Evolutionary conservation across 2,113 vertebrate species (phyloP).

Genomic region (Embiotoca jacksoni): DNA sequence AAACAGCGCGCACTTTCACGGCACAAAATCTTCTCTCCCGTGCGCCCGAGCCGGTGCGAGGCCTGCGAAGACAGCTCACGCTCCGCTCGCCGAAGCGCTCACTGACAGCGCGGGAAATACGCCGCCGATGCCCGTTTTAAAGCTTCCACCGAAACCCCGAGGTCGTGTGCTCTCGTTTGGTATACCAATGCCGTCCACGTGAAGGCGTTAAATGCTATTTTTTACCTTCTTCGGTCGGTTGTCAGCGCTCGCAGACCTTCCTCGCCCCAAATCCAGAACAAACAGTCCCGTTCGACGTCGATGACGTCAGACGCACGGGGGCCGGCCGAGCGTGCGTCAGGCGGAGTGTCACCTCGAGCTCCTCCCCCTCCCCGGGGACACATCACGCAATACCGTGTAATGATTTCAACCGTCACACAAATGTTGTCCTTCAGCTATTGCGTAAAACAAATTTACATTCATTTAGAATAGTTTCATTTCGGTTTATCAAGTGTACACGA

Average conservation of each 20-base stretch:
- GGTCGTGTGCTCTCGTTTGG: constrained; percentile 7
- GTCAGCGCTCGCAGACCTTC: constrained; percentile 80
- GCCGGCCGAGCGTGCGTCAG: constrained; percentile 49
- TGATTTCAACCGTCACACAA: constrained; percentile 5
- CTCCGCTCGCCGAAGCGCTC: constrained; percentile 59
- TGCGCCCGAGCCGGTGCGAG: constrained; percentile 71
- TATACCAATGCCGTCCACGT: not conserved
- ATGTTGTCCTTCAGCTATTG: too few relatives aligned
- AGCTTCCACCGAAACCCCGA: not conserved
- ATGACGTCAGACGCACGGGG: constrained; percentile 81
- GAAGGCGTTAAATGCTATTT: constrained; percentile 23
- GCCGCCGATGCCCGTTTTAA: not conserved
- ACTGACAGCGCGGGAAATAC: constrained; percentile 73
- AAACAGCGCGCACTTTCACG: constrained; percentile 5
- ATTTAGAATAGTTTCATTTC: too few relatives aligned
- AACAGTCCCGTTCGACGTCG: constrained; percentile 82
- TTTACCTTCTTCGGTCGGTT: constrained; percentile 77
- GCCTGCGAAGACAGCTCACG: constrained; percentile 75
- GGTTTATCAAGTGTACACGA: too few relatives aligned
- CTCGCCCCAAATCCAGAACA: constrained; percentile 86
- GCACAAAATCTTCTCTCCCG: constrained; percentile 30
- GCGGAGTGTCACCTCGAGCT: constrained; percentile 46
- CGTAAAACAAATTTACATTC: too few relatives aligned
- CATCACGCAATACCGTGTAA: constrained; percentile 66
- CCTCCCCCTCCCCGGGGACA: not conserved